These are phyloP conservation scores for Harpalus rubripes DNA, from an alignment of 2,888 invertebrate genomes.

Conservation along the genomic window DNA sequence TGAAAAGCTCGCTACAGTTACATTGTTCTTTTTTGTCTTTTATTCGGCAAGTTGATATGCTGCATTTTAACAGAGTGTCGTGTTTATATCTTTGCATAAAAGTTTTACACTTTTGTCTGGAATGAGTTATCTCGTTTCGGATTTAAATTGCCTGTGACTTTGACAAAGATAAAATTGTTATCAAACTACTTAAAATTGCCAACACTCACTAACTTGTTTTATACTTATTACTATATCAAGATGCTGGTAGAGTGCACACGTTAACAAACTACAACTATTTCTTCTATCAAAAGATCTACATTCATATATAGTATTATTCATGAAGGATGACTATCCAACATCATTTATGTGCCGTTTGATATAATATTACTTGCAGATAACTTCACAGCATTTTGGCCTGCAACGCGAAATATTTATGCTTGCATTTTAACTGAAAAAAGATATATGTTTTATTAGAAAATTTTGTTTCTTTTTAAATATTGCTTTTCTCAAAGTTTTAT, in stretches of 20 bases:
- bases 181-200: constrained; percentile 6
- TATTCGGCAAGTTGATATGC: constrained; percentile 41
- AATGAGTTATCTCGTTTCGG: constrained; percentile 36
- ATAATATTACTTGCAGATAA: too few species aligned
- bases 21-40: constrained; percentile 46
- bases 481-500: too few species aligned
- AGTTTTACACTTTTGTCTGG: constrained; percentile 70
- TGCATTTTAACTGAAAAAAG: too few species aligned
- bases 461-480: too few species aligned
- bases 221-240: background rate
- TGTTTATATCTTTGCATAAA: constrained; percentile 71
- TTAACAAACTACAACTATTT: background rate
- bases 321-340: too few species aligned
- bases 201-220: constrained; percentile 2
- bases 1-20: constrained; percentile 48
- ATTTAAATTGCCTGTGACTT: constrained; percentile 39
- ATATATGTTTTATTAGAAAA: too few species aligned
- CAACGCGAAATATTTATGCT: too few species aligned
- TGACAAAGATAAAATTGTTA: constrained; percentile 15
- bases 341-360: too few species aligned
- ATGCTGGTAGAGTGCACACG: background rate
- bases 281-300: background rate
- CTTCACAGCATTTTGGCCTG: too few species aligned
- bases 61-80: constrained; percentile 67
- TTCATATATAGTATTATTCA: too few species aligned